phyloP scores from a whole-genome alignment of 2,888 invertebrate genomes.

The Erebia epiphron region DNA sequence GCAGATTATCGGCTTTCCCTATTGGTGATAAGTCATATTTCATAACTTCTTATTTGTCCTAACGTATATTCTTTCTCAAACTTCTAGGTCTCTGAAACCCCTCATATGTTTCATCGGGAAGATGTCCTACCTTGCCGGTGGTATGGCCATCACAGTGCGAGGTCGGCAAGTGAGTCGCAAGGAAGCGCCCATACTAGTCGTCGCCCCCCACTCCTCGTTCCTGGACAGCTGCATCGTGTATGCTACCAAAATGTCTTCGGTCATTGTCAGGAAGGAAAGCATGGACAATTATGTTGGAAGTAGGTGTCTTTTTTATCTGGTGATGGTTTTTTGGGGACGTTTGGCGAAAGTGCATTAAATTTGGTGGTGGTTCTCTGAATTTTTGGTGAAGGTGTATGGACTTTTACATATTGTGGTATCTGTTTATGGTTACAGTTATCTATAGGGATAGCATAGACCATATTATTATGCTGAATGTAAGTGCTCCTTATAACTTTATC shows the following conservation, averaged over 20 bases:
- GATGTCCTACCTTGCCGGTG: conserved; percentile 89
- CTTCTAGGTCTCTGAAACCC: conserved; percentile 82
- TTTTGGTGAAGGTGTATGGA: too few relatives aligned
- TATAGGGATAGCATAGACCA: conserved; percentile 91
- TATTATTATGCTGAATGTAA: conserved; percentile 90
- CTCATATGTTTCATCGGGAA: conserved; percentile 89
- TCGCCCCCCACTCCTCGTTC: conserved; percentile 95
- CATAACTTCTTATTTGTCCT: background rate
- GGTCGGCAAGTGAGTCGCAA: conserved; percentile 88
- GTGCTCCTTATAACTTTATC: conserved; percentile 57
- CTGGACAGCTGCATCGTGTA: conserved; percentile 94
- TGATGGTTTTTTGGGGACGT: conserved; percentile 39
- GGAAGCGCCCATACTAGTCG: conserved; percentile 93
- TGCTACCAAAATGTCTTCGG: conserved; percentile 91
- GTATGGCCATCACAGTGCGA: conserved; percentile 89
- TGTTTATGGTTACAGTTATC: conserved; percentile 82
- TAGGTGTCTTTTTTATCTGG: conserved; percentile 78
- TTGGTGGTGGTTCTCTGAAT: background rate
- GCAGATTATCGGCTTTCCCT: too few relatives aligned
- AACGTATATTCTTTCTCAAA: conserved; percentile 3
- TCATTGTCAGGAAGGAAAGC: conserved; percentile 92
- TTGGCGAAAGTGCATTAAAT: conserved; percentile 24
- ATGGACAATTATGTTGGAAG: conserved; percentile 94
- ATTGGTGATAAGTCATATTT: too few relatives aligned
- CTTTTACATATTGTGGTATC: background rate